Evolutionary conservation across 1,140 invertebrate genomes (phyloP).

Genomic region (Drosophila subobscura): DNA sequence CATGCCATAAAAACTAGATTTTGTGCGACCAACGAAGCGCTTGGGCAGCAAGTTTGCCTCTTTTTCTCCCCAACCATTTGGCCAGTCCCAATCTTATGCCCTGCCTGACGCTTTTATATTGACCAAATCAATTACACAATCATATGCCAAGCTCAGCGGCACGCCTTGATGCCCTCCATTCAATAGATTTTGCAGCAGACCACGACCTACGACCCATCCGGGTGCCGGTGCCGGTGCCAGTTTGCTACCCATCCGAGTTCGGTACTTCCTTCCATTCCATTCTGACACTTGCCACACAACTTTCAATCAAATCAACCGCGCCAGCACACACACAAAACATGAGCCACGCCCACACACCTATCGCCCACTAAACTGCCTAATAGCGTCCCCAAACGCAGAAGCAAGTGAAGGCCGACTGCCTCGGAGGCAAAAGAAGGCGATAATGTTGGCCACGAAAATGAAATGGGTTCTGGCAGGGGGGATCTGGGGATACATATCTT

Average conservation of each 20-base stretch:
- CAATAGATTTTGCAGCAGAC: background rate
- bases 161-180: conserved; percentile 33
- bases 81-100: background rate
- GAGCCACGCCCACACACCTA: conserved; percentile 27
- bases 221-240: too few species aligned
- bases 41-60: conserved; percentile 41
- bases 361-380: background rate
- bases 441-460: too few species aligned
- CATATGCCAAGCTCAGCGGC: conserved; percentile 66
- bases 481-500: too few species aligned
- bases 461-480: too few species aligned
- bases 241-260: background rate
- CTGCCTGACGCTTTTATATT: conserved; percentile 44
- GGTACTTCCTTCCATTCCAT: conserved; percentile 39
- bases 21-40: conserved; percentile 52
- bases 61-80: background rate
- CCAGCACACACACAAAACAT: conserved; percentile 73
- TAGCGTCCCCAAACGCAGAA: conserved; percentile 18
- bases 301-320: conserved; percentile 75
- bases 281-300: conserved; percentile 60
- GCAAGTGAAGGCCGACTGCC: conserved; percentile 48
- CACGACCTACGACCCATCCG: background rate
- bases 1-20: conserved; percentile 55
- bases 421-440: background rate
- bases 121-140: conserved; percentile 80